Evolutionary conservation across 2,797 vertebrate species (phyloP).

Genomic region (Hippopotamyrus pictus): DNA sequence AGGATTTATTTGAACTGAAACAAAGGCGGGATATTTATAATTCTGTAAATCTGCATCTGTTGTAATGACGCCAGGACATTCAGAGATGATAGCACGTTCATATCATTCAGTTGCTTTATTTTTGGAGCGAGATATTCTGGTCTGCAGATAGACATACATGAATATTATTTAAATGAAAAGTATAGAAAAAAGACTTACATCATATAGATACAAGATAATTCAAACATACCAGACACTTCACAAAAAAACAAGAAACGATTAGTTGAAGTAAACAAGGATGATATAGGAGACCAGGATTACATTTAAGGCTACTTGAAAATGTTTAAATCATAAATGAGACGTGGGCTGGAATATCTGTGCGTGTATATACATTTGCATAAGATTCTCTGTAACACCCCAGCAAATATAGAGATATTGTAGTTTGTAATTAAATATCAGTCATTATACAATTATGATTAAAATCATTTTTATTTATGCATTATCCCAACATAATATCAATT

Average conservation of each 20-base stretch:
- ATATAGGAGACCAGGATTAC: not conserved
- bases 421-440: not conserved
- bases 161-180: not conserved
- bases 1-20: not conserved
- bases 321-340: not conserved
- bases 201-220: not conserved
- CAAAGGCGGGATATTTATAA: not conserved
- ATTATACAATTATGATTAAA: not conserved
- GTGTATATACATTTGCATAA: conserved; percentile 8
- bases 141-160: conserved; percentile 10
- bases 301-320: conserved; percentile 7
- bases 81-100: not conserved
- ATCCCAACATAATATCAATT: not conserved
- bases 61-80: not conserved
- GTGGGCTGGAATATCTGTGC: not conserved
- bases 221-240: not conserved
- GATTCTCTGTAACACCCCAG: conserved; percentile 1
- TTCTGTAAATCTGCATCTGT: not conserved
- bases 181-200: conserved; percentile 2
- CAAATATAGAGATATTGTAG: not conserved
- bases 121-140: conserved; percentile 1
- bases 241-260: not conserved
- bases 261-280: not conserved
- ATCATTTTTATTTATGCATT: not conserved
- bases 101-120: conserved; percentile 7